Evolutionary conservation across 2,888 invertebrate genomes (phyloP), one percentile per base, ranked within the genome.

Genomic region (Furcula furcula): DNA sequence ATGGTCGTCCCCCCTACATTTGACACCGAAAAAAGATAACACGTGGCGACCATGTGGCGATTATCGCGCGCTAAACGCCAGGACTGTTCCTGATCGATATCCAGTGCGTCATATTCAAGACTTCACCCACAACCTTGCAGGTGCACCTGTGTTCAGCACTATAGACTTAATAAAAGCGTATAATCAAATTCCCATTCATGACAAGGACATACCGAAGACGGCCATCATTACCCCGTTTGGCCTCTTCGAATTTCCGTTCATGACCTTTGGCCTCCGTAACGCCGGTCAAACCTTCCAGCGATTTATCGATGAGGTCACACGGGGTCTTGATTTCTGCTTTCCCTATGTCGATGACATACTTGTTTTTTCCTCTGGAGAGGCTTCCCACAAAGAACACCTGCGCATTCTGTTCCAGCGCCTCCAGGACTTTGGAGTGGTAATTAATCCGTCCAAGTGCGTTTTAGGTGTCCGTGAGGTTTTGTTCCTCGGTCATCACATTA

Each of bases 1-100:
- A 3, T 36, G 36, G 31, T 7, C 36, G 1, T 36, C 37, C 2
- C 29, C 37, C 2, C 18, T 37, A 2, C 37, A 37, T 5, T 20
- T 37, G 7, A 31, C 30, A 0, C 26, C 21, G 0, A 37, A 37
- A 9, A 37, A 33, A 7, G n/a, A 37, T 22, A 20, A 33, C 13
- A 26, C 26, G 3, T 37, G 37, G 37, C 37, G 37, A 10, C 37
- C 37, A 7, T 37, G 37, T 7, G 36, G 36, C 1, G 35, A 36
- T 7, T 36, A 36, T 6, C 25, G 35, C 7, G 9, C 16, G 2
- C n/a, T 30, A 3, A 36, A 36, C 12, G 35, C 35, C 13, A 26
- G 27, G 6, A 35, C 35, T n/a, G 25, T 32, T 4, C 31, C 25
- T 10, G 34, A 39, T 9, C 20, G 19, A 9, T 36, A 37, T 15